Conservation (phyloP, 2,113 vertebrate species). For the Micromys minutus region DNA sequence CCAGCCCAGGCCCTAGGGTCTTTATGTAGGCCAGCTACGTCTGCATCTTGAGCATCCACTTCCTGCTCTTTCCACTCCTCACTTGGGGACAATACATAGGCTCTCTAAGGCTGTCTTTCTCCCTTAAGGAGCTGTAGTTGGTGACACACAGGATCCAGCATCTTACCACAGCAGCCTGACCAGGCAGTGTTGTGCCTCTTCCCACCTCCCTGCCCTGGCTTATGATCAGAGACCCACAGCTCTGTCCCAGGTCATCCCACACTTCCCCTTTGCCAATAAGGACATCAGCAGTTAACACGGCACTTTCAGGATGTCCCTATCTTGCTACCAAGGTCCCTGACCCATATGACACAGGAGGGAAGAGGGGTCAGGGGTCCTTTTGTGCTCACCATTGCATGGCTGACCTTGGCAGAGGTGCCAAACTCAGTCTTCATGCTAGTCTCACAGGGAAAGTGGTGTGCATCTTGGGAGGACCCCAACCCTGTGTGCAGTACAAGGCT, state of each 20-base stretch:
- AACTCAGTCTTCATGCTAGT: not conserved
- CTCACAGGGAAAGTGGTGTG: not conserved
- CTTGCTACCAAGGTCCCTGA: not conserved
- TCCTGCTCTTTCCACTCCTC: not conserved
- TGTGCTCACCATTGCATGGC: not conserved
- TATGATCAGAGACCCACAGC: not conserved
- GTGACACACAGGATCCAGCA: not conserved
- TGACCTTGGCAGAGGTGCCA: no score
- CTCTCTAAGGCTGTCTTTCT: not conserved
- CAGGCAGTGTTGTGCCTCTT: not conserved
- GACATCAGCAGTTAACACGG: not conserved
- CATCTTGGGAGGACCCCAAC: not conserved
- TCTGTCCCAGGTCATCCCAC: fast-evolving
- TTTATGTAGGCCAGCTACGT: not conserved
- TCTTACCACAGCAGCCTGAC: not conserved
- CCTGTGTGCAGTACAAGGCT: not conserved
- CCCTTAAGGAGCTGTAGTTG: not conserved
- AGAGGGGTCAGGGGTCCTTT: fast-evolving
- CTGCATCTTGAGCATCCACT: not conserved
- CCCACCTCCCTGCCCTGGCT: not conserved
- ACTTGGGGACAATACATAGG: not conserved
- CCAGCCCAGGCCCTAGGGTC: not conserved
- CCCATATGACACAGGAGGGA: not conserved
- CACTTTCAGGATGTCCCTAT: not conserved
- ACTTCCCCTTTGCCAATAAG: not conserved